A percentile compares a stretch with the other conserved stretches of the same genome.
Conservation (phyloP, 2,888 invertebrate species). For the Biston stratarius region DNA sequence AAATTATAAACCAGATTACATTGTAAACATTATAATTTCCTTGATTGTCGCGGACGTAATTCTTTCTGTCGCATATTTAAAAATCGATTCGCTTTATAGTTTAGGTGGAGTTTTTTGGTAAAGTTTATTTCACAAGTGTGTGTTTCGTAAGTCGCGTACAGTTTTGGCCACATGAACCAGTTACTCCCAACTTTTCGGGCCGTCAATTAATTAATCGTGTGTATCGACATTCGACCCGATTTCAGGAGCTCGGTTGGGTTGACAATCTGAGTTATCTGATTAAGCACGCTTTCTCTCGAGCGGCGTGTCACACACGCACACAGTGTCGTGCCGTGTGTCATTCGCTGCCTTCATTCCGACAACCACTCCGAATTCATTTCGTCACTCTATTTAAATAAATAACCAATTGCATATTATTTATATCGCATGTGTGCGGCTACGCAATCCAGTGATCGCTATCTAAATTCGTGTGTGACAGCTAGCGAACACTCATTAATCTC, state of each 20-base stretch:
- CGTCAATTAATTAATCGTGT: constrained; percentile 86
- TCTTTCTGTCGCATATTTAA: neutral
- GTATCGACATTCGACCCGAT: constrained; percentile 86
- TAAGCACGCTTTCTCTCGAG: constrained; percentile 83
- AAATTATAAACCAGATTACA: constrained; percentile 30
- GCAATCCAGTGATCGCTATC: constrained; percentile 68
- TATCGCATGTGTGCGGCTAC: constrained; percentile 61
- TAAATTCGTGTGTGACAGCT: constrained; percentile 62
- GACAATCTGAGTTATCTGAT: constrained; percentile 86
- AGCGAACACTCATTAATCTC: constrained; percentile 65
- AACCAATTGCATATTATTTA: constrained; percentile 76
- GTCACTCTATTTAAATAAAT: constrained; percentile 82
- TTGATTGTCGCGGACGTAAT: constrained; percentile 9
- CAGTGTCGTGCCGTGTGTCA: constrained; percentile 53
- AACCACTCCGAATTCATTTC: constrained; percentile 77
- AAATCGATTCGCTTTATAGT: neutral
- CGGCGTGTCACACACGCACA: constrained; percentile 63
- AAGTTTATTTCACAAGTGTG: constrained; percentile 29
- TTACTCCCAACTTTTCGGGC: constrained; percentile 78
- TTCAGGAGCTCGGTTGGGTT: constrained; percentile 85
- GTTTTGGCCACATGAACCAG: constrained; percentile 76
- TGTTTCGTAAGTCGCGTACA: constrained; percentile 71
- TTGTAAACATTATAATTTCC: constrained; percentile 22
- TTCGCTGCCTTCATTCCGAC: constrained; percentile 68
- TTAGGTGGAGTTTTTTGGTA: constrained; percentile 3